Evolutionary conservation across 2,113 vertebrate genomes (phyloP).

Genomic region (Mungos mungo): DNA sequence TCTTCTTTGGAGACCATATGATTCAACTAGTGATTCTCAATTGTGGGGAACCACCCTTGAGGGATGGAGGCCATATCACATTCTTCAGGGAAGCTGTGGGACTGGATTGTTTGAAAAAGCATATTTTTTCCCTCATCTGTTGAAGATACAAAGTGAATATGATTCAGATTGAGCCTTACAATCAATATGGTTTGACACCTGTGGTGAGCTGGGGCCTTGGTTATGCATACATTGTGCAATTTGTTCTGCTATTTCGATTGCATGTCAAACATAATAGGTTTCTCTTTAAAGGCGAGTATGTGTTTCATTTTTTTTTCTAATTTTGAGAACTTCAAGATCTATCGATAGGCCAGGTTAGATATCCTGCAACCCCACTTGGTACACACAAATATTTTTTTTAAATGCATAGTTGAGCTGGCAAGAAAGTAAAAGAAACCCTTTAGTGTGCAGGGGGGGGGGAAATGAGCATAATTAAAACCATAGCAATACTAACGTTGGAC

Average conservation of each 20-base stretch:
- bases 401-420: conserved; percentile 26
- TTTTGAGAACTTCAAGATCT: conserved; percentile 44
- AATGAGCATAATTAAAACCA: conserved; percentile 16
- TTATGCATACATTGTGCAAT: neutral
- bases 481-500: neutral
- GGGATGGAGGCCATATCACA: neutral
- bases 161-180: conserved; percentile 16
- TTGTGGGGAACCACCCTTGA: conserved; percentile 7
- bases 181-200: conserved; percentile 41
- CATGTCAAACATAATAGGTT: conserved; percentile 18
- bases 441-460: neutral
- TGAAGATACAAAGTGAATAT: conserved; percentile 12
- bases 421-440: conserved; percentile 39
- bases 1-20: conserved; percentile 11
- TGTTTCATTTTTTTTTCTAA: conserved; percentile 37
- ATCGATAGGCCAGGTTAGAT: neutral
- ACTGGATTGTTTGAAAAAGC: conserved; percentile 28
- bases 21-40: neutral
- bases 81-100: neutral
- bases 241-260: conserved; percentile 39
- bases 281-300: conserved; percentile 32
- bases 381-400: conserved; percentile 27
- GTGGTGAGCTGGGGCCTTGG: conserved; percentile 1
- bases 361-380: neutral
- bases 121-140: neutral